These are phyloP conservation scores for Liasis olivaceus DNA, from an alignment of 2,797 vertebrate species.

Conservation along the genomic window DNA sequence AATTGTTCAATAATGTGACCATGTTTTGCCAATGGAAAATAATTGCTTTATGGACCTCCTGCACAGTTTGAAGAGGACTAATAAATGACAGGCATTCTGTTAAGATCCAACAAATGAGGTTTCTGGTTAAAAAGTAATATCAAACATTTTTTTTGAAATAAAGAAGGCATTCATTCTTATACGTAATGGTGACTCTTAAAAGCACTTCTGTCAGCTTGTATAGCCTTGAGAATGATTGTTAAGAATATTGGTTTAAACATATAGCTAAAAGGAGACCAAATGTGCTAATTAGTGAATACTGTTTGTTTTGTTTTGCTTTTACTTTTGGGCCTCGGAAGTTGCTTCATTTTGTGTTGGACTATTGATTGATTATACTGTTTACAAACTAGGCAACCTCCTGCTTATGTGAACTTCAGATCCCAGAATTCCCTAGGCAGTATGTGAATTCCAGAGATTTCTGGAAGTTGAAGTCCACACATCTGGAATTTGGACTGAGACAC, in stretches of 20 bases:
- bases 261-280: neutral
- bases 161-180: neutral
- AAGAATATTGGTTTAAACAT: neutral
- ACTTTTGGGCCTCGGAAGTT: neutral
- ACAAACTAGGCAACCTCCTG: neutral
- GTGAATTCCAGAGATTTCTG: neutral
- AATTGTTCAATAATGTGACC: slow-evolving; percentile 38
- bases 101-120: slow-evolving; percentile 16
- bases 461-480: neutral
- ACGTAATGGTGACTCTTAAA: neutral
- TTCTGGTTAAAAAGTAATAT: slow-evolving; percentile 8
- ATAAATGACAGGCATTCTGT: neutral
- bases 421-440: neutral
- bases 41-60: slow-evolving; percentile 33
- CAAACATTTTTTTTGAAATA: neutral
- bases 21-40: slow-evolving; percentile 24
- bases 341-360: neutral
- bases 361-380: neutral
- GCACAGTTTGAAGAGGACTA: slow-evolving; percentile 13
- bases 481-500: neutral
- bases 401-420: neutral
- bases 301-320: neutral
- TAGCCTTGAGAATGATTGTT: neutral
- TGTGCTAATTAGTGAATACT: neutral
- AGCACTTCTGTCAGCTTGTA: neutral